Conservation (phyloP, 2,797 vertebrate species). For the Aplochiton taeniatus region DNA sequence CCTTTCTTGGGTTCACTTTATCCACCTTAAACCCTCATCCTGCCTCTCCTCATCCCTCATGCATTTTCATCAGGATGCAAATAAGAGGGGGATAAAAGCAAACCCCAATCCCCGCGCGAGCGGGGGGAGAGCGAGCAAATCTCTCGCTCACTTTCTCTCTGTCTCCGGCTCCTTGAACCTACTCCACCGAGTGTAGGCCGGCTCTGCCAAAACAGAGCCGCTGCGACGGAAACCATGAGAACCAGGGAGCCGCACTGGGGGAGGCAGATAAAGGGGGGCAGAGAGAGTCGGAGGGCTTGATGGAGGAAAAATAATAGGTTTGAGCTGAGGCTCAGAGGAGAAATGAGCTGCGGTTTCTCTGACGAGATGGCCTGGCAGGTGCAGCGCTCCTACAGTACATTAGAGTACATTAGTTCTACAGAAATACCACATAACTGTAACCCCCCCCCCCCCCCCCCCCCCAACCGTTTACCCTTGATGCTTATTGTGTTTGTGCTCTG, state of each 20-base stretch:
- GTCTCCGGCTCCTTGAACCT: conserved; percentile 60
- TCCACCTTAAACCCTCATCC: conserved; percentile 78
- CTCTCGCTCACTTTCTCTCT: conserved; percentile 37
- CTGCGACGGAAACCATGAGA: conserved; percentile 31
- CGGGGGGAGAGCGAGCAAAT: conserved; percentile 67
- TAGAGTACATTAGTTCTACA: too few species aligned
- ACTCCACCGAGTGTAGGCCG: conserved; percentile 44
- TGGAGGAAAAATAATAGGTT: conserved; percentile 47
- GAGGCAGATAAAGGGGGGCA: conserved; percentile 30
- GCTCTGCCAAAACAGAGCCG: conserved; percentile 66
- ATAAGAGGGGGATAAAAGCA: conserved; percentile 79
- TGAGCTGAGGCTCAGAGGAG: conserved; percentile 58
- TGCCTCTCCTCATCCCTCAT: conserved; percentile 73
- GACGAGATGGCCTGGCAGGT: conserved; percentile 44
- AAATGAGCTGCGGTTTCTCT: conserved; percentile 27
- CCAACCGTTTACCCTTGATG: conserved; percentile 11
- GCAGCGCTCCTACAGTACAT: conserved; percentile 14
- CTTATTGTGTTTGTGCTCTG: conserved; percentile 60
- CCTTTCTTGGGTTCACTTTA: conserved; percentile 71
- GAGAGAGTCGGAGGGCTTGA: conserved; percentile 58
- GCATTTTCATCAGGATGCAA: conserved; percentile 81
- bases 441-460: too few species aligned
- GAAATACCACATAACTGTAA: too few species aligned
- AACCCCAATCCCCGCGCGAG: conserved; percentile 69
- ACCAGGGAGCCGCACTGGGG: not conserved